These are phyloP conservation scores for Eupithecia pulchellata DNA, from an alignment of 2,888 invertebrate species.

Conservation along the genomic window DNA sequence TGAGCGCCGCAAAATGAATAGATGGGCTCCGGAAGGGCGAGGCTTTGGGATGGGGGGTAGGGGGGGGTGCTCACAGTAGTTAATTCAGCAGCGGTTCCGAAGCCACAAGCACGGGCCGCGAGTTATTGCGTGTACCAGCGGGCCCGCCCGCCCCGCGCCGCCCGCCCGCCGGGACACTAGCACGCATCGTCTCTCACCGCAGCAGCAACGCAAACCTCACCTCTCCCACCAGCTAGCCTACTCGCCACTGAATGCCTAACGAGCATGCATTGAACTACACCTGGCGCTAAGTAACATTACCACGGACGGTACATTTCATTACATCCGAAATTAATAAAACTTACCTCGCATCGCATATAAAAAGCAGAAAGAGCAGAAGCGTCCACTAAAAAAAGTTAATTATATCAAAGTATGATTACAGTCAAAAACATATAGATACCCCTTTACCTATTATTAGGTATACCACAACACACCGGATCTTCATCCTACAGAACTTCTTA, in stretches of 20 bases:
- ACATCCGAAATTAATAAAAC: neutral
- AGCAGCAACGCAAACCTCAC: neutral
- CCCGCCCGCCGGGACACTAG: neutral
- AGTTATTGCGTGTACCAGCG: slow-evolving; percentile 40
- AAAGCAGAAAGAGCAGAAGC: neutral
- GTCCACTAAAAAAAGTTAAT: neutral
- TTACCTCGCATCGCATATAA: neutral
- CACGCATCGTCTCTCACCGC: neutral
- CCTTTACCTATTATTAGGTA: neutral
- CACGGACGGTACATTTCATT: neutral
- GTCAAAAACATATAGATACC: neutral
- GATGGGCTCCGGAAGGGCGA: slow-evolving; percentile 31
- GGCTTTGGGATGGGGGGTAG: slow-evolving; percentile 4
- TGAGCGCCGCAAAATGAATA: slow-evolving; percentile 37
- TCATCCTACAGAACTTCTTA: neutral
- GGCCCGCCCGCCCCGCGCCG: neutral
- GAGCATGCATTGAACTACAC: neutral
- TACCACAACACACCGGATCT: neutral
- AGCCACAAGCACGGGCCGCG: slow-evolving; percentile 37
- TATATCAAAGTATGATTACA: neutral
- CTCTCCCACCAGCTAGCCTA: neutral
- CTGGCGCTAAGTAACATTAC: neutral
- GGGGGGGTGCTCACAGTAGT: slow-evolving; percentile 36
- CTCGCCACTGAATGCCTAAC: neutral
- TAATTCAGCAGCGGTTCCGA: slow-evolving; percentile 38